These are phyloP conservation scores for Meteorus sp. DNA, from an alignment of 1,140 invertebrate genomes.

Conservation along the genomic window DNA sequence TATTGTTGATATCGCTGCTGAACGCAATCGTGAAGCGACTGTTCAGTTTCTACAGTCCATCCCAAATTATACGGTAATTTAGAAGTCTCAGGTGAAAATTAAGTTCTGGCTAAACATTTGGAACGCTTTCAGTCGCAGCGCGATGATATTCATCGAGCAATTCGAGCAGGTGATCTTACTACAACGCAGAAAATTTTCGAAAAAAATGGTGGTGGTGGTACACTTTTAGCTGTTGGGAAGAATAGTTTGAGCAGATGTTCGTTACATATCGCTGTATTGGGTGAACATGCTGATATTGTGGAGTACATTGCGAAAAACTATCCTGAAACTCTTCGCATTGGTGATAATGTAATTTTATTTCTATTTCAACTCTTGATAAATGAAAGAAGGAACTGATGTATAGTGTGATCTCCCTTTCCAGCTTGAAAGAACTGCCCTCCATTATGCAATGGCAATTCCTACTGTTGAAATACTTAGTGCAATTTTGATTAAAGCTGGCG, in stretches of 20 bases:
- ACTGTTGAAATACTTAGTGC: constrained; percentile 78
- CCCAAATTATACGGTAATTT: constrained; percentile 72
- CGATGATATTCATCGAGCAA: constrained; percentile 75
- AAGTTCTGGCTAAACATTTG: constrained; percentile 5
- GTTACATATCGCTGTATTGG: constrained; percentile 81
- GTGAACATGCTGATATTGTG: constrained; percentile 77
- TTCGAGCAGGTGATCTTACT: constrained; percentile 67
- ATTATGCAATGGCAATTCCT: constrained; percentile 88
- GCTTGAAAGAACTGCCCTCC: constrained; percentile 82
- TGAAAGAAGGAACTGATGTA: constrained; percentile 2
- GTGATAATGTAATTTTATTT: constrained; percentile 73
- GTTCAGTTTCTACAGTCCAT: constrained; percentile 69
- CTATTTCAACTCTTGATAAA: constrained; percentile 3
- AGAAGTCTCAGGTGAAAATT: too few relatives aligned
- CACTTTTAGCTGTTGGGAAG: constrained; percentile 73
- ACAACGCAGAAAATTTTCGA: constrained; percentile 65
- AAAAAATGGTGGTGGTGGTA: constrained; percentile 63
- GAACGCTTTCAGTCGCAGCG: constrained; percentile 65
- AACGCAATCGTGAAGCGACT: constrained; percentile 67
- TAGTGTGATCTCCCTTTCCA: constrained; percentile 51
- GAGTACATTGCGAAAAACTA: constrained; percentile 71
- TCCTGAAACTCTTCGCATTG: constrained; percentile 72
- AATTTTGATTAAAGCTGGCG: constrained; percentile 79
- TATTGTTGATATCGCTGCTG: constrained; percentile 69
- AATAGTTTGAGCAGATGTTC: constrained; percentile 72